Evolutionary conservation across 2,113 vertebrate genomes (phyloP), one percentile per base, ranked within the genome.

Genomic region (Astatotilapia flaviijosephi): DNA sequence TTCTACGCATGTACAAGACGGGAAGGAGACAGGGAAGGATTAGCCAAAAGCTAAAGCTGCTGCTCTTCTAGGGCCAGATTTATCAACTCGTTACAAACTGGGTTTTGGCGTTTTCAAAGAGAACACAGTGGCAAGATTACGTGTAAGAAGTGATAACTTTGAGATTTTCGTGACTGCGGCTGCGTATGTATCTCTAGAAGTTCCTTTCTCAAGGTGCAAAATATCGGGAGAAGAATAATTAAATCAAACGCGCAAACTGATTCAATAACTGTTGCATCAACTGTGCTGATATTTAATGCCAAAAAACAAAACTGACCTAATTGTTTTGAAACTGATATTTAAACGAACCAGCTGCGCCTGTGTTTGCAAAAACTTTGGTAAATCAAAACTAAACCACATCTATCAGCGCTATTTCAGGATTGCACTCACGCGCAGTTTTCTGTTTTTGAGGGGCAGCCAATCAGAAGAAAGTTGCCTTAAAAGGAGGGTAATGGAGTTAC

Each of bases 261-360:
- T 10, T 42, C 13, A 70, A 6, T 26, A 70, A 23, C n/a, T 23
- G 14, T 26, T 45, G 37, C 37, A 73, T 65, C 19, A 45, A 45
- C 21, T 4, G 68, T 8, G 68, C 8, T 26, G 13, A 15, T 26
- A 70, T 70, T 42, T 15, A 2, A 70, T 15, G 65, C 37, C 65
- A 45, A 73, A 26, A 45, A 37, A n/a, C 19, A 12, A 65, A 73
- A 73, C 14, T 45, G 37, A 8, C 65, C 21, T 73, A 73, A 62
- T 62, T 73, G 13, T 45, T 26, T 45, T 73, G 21, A 3, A 73
- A 9, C 15, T 73, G 65, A 73, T 15, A 73, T 26, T 37, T 35
- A n/a, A 65, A 65, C 0, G 1, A 65, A 37, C 19, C 33, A 4
- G 6, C 62, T 68, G 7, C 0, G 1, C 35, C 0, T 4, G n/a